These are phyloP conservation scores for Cheilinus undulatus DNA, from an alignment of 2,113 vertebrate species.

Conservation along the genomic window DNA sequence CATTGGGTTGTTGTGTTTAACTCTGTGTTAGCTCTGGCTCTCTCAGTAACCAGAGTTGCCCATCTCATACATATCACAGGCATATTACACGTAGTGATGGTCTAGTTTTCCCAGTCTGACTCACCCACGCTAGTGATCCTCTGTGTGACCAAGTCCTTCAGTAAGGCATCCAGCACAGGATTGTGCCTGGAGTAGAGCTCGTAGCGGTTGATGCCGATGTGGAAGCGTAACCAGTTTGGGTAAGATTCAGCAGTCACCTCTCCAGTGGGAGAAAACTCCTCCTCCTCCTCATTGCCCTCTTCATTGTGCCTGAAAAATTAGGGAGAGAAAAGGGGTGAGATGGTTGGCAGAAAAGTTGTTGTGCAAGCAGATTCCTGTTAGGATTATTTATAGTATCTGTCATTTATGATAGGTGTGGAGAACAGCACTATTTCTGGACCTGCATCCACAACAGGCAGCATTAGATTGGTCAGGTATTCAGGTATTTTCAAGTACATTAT, in stretches of 20 bases:
- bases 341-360: slow-evolving; percentile 7
- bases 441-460: too few relatives aligned
- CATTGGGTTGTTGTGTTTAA: too few relatives aligned
- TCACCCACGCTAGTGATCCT: slow-evolving; percentile 96
- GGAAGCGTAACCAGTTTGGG: slow-evolving; percentile 98
- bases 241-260: slow-evolving; percentile 90
- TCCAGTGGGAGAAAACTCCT: slow-evolving; percentile 87
- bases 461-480: too few relatives aligned
- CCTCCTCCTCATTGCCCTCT: slow-evolving; percentile 87
- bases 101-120: slow-evolving; percentile 57
- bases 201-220: slow-evolving; percentile 95
- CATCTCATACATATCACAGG: too few relatives aligned
- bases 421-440: too few relatives aligned
- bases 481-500: too few relatives aligned
- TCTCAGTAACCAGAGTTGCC: too few relatives aligned
- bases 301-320: slow-evolving; percentile 74
- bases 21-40: too few relatives aligned
- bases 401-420: too few relatives aligned
- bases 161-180: slow-evolving; percentile 88
- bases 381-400: background rate
- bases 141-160: slow-evolving; percentile 90
- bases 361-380: background rate
- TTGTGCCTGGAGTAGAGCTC: slow-evolving; percentile 93
- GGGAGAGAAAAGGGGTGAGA: background rate
- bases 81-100: too few relatives aligned